Evolutionary conservation across 1,140 invertebrate genomes (phyloP), one percentile per base, ranked within the genome.

Genomic region (Eriosoma lanigerum): DNA sequence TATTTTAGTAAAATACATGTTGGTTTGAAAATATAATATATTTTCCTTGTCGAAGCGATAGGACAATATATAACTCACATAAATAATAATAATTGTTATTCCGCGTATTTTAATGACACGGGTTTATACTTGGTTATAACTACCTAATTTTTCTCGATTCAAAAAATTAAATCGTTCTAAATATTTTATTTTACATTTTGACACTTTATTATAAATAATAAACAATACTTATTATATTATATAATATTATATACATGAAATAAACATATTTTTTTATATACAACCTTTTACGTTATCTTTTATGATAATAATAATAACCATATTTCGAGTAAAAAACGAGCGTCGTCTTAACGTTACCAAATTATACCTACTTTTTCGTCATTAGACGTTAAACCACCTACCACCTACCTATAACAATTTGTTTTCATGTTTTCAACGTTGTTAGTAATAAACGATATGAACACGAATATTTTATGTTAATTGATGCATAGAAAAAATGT

Each of bases 401-500:
- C 6, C 12, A 29, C 15, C 15, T 17, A 32, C 32, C 60, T 1
- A 4, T 38, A 62, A 32, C 29, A 32, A 62, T 62, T 62, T 12
- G 60, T 62, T 62, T 62, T 62, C 60, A 62, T 62, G 60, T 3
- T 26, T 32, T 62, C n/a, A 29, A 15, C 8, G n/a, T 17, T 32
- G 29, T 48, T 38, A 48, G 13, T 62, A 32, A 32, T 62, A 38
- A 62, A 62, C 26, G 19, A 29, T 19, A 32, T 29, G 3, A 32
- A 62, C n/a, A n/a, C 19, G 6, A 29, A 29, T 62, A 32, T 26
- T 62, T 62, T n/a, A 62, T 32, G 60, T 38, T 62, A 38, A 62
- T 62, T 62, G 26, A 32, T 62, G 60, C 19, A 62, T n/a, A 24
- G 60, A 32, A 62, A 62, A 32, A 62, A 62, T 32, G 60, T 62